phyloP scores from a whole-genome alignment of 2,888 invertebrate species.

The Mellilla xanthometata region DNA sequence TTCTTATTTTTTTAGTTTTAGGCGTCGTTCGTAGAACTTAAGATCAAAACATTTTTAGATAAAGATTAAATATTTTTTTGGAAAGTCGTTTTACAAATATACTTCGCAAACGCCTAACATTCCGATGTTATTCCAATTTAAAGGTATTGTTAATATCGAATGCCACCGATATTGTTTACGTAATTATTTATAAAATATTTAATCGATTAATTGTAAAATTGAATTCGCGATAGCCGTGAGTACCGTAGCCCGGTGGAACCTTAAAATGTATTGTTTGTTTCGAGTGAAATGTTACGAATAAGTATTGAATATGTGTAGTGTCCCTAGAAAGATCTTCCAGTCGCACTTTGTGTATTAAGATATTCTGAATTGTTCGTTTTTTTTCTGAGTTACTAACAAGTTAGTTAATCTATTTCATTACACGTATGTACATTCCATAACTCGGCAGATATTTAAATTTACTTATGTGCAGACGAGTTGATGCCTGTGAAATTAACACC shows the following conservation, averaged over 20 bases:
- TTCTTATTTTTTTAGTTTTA: constrained; percentile 50
- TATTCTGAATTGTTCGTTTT: constrained; percentile 48
- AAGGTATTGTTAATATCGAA: constrained; percentile 39
- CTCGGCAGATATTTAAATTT: constrained; percentile 49
- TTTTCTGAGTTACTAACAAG: constrained; percentile 36
- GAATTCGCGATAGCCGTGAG: constrained; percentile 39
- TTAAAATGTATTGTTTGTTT: constrained; percentile 40
- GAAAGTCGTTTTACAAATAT: neutral
- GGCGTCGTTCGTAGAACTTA: constrained; percentile 39
- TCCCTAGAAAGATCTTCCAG: constrained; percentile 65
- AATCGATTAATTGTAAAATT: constrained; percentile 25
- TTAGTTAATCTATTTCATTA: constrained; percentile 29
- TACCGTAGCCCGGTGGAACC: constrained; percentile 60
- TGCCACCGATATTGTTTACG: constrained; percentile 59
- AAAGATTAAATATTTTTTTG: constrained; percentile 7
- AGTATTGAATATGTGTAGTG: constrained; percentile 59
- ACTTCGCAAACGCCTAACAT: constrained; percentile 52
- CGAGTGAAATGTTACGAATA: constrained; percentile 51
- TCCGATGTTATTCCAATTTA: constrained; percentile 53
- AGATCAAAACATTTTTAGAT: constrained; percentile 16
- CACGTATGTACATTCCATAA: constrained; percentile 50
- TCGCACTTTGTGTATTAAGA: constrained; percentile 57
- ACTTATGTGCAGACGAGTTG: constrained; percentile 11
- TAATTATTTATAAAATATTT: constrained; percentile 31
- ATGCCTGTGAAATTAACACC: neutral